A percentile compares a stretch with the other conserved stretches of the same genome.
phyloP scores from a whole-genome alignment of 2,113 vertebrate genomes.

The Alethe castanea region DNA sequence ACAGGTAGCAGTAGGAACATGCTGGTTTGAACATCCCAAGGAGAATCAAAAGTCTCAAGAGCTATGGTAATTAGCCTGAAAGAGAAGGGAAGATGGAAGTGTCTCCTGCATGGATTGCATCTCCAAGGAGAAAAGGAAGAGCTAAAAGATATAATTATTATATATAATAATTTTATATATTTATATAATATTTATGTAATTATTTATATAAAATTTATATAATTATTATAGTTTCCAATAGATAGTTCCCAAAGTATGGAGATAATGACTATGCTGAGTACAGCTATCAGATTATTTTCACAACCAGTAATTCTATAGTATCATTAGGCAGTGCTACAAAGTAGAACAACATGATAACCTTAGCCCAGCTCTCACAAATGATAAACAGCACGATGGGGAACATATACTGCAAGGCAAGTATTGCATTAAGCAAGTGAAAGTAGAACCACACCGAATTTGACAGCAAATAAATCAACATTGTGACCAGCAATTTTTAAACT shows the following conservation, averaged over 20 bases:
- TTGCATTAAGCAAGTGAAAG: neutral
- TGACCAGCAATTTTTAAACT: neutral
- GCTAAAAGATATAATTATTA: neutral
- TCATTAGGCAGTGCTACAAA: neutral
- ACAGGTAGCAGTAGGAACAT: neutral
- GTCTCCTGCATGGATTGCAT: neutral
- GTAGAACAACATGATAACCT: neutral
- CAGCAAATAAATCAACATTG: neutral
- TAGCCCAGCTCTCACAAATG: neutral
- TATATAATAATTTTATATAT: too few species aligned
- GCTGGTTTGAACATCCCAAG: neutral
- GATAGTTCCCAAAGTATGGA: neutral
- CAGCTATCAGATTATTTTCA: neutral
- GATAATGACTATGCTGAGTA: neutral
- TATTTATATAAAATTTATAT: neutral
- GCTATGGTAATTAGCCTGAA: neutral
- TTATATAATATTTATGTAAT: too few species aligned
- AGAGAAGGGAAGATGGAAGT: neutral
- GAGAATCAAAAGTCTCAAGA: neutral
- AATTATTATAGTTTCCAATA: neutral
- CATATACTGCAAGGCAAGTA: neutral
- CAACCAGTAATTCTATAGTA: fast-evolving
- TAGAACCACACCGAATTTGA: neutral
- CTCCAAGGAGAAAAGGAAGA: neutral
- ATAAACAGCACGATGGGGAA: neutral